A percentile compares a stretch with the other conserved stretches of the same genome.
These are phyloP conservation scores for Ennomos fuscantarius DNA, from an alignment of 2,888 invertebrate species.

Conservation along the genomic window DNA sequence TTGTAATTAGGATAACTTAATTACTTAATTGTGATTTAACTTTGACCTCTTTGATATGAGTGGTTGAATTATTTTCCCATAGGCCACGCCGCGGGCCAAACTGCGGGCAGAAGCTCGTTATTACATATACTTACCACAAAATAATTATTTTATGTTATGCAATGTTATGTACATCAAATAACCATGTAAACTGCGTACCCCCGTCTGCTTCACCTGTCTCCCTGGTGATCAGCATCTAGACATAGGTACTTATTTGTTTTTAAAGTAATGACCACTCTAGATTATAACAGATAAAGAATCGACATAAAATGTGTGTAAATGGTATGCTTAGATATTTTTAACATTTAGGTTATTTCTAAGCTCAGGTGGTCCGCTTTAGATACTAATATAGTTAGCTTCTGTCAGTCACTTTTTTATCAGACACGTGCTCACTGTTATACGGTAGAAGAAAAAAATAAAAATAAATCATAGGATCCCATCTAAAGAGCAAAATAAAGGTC, in stretches of 20 bases:
- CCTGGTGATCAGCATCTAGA: conserved; percentile 21
- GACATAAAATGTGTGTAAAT: conserved; percentile 22
- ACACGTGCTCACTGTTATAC: conserved; percentile 8
- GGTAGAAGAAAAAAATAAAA: background rate
- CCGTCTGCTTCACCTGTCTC: conserved; percentile 13
- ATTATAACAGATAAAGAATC: conserved; percentile 27
- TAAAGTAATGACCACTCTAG: conserved; percentile 25
- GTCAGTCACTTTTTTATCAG: background rate
- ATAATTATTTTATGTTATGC: background rate
- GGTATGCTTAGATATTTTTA: conserved; percentile 33
- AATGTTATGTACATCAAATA: conserved; percentile 18
- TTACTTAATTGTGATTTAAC: too few relatives aligned
- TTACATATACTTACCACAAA: too few relatives aligned
- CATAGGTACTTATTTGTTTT: conserved; percentile 18
- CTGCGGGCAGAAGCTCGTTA: too few relatives aligned
- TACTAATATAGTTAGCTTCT: conserved; percentile 1
- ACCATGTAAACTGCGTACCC: conserved; percentile 4
- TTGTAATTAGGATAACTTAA: too few relatives aligned
- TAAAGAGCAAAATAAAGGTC: conserved; percentile 52
- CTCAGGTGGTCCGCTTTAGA: conserved; percentile 39
- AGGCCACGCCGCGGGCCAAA: too few relatives aligned
- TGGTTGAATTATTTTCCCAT: too few relatives aligned
- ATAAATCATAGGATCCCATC: conserved; percentile 24
- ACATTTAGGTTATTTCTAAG: conserved; percentile 17
- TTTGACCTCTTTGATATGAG: too few relatives aligned